Evolutionary conservation across 2,797 vertebrate genomes (phyloP), one percentile per base, ranked within the genome.

Genomic region (Serranus cabrilla): DNA sequence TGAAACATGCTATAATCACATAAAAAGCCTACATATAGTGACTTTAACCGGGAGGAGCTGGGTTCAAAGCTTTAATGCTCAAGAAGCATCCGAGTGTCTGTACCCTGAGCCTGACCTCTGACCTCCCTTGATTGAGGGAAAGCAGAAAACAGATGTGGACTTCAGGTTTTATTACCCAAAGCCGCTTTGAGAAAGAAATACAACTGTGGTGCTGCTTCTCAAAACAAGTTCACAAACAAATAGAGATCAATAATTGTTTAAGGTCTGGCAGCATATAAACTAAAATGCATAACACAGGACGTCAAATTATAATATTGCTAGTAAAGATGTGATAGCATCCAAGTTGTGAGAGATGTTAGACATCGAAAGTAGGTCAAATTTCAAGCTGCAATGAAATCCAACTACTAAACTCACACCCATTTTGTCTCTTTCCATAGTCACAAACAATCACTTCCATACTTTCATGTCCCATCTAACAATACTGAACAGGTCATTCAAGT

Each of bases 401-500:
- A 49, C 18, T 5, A 23, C 20, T 57, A 25, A 73, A 54, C 58
- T 12, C 25, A 66, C 18, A 0, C 13, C 49, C 46, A 56, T 13
- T 70, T 71, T 42, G 16, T 42, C 18, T 52, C 27, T n/a, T 43
- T 62, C 23, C 52, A 60, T 21, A 23, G 37, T 64, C 40, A 49
- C 9, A 37, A 59, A 20, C 14, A 50, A 56, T 50, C 47, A 14
- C 20, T 23, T 70, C 8, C 16, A 60, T 31, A 14, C 40, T 59
- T 37, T 50, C 11, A 57, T 10, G 25, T 45, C 37, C 52, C 71
- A 57, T 68, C 31, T 11, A 78, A 83, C 78, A 91, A 92, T 86
- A 90, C 89, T 91, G 88, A 88, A 65, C 27, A 76, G 86, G 88
- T 86, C 52, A 82, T 89, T 91, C 82, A 91, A 90, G 88, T 87